Evolutionary conservation across 2,113 vertebrate genomes (phyloP).

Genomic region (Eonycteris spelaea): DNA sequence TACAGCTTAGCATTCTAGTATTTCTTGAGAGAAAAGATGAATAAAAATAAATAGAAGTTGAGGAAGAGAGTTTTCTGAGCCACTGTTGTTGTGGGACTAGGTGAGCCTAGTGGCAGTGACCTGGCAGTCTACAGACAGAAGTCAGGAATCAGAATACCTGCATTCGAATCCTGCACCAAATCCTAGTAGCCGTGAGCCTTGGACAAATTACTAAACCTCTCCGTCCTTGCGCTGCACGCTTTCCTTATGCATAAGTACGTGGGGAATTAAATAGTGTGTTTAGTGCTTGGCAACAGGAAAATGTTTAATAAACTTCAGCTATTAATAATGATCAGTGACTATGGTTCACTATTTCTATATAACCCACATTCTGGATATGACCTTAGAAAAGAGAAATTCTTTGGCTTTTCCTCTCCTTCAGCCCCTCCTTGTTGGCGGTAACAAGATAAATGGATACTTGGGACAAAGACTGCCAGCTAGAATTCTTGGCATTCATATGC

Average conservation of each 20-base stretch:
- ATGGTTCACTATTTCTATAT: too few relatives aligned
- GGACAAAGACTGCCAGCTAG: too few relatives aligned
- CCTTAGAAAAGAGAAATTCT: too few relatives aligned
- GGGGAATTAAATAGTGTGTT: neutral
- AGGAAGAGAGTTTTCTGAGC: neutral
- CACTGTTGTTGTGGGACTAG: fast-evolving
- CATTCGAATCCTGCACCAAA: neutral
- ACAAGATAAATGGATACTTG: too few relatives aligned
- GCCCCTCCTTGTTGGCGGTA: too few relatives aligned
- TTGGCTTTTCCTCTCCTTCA: too few relatives aligned
- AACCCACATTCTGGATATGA: too few relatives aligned
- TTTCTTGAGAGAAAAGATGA: neutral
- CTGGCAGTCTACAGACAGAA: neutral
- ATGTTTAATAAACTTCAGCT: too few relatives aligned
- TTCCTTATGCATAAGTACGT: neutral
- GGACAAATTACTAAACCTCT: too few relatives aligned
- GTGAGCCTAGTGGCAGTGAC: neutral
- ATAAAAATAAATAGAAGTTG: neutral
- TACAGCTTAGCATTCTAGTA: neutral
- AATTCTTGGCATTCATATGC: too few relatives aligned
- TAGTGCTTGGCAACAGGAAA: too few relatives aligned
- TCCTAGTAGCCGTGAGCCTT: neutral
- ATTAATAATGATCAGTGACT: too few relatives aligned
- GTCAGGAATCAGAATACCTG: neutral
- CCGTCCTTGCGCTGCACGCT: neutral